Evolutionary conservation across 2,113 vertebrate species (phyloP), one percentile per base, ranked within the genome.

Genomic region (Pogona vitticeps): DNA sequence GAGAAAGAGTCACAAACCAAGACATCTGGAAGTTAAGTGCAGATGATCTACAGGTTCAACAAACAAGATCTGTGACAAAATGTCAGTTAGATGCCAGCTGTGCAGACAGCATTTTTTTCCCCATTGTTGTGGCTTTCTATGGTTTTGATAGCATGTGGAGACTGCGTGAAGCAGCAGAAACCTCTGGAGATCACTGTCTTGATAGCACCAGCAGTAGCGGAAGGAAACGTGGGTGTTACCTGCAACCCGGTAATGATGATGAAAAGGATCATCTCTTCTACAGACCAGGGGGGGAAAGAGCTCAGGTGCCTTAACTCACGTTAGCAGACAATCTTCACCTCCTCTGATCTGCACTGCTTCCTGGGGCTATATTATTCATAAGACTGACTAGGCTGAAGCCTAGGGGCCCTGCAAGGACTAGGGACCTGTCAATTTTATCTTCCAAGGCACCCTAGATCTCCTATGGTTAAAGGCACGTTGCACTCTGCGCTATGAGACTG

Each of bases 211-310:
- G 86, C 88, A 88, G 78, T 76, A 75, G 82, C 81, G 33, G 86
- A 93, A 92, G 94, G 93, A 92, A 93, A 95, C 90, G 94, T 95
- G 91, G 95, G 95, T 86, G 95, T 94, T 81, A 94, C 92, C 93
- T 94, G 90, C 82, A 77, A 59, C 17, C 15, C 20, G 52, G 59
- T 81, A 56, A 75, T 18, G 33, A n/a, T 33, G 56, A 65, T 14
- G 59, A 40, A 26, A 38, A 76, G 42, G 9, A 75, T 9, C 72
- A 40, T 33, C 61, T 38, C 3, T 80, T 21, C 6, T 61, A 3
- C 26, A 26, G 46, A 58, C 13, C 36, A 63, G 82, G 56, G 80
- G 46, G 52, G 82, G 82, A 92, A 90, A 63, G 76, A 67, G 77
- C 82, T 58, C 17, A 90, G 83, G 36, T 0, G n/a, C 68, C 88